Conservation (phyloP, 2,888 invertebrate species). For the Hermaeophaga mercurialis region DNA sequence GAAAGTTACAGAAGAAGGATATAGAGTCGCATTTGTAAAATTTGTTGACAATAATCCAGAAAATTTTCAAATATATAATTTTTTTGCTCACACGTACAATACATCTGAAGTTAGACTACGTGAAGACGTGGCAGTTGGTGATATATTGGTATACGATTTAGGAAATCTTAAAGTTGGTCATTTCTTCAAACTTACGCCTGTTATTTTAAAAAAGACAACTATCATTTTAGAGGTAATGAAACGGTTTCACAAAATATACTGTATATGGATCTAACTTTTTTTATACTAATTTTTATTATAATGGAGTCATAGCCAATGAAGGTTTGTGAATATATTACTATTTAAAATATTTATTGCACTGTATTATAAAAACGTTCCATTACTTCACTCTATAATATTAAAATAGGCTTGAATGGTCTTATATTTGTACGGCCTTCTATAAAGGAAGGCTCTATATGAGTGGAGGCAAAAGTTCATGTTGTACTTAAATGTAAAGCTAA, state of each 20-base stretch:
- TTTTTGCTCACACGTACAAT: slow-evolving; percentile 57
- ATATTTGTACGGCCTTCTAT: too few relatives aligned
- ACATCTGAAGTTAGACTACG: slow-evolving; percentile 58
- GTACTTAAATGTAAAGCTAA: too few relatives aligned
- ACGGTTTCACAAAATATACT: not conserved
- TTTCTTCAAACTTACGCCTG: slow-evolving; percentile 57
- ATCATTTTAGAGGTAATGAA: slow-evolving; percentile 56
- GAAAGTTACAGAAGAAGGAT: slow-evolving; percentile 56
- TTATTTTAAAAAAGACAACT: slow-evolving; percentile 55
- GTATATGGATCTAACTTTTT: too few relatives aligned
- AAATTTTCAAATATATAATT: slow-evolving; percentile 51
- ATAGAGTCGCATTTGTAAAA: slow-evolving; percentile 58
- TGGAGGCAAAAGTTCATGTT: too few relatives aligned
- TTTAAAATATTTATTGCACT: too few relatives aligned
- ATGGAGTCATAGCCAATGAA: too few relatives aligned
- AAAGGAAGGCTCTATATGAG: too few relatives aligned
- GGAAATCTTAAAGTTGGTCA: slow-evolving; percentile 54
- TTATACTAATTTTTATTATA: too few relatives aligned
- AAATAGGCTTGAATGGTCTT: too few relatives aligned
- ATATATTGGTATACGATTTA: slow-evolving; percentile 59
- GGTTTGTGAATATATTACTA: too few relatives aligned
- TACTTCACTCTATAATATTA: too few relatives aligned
- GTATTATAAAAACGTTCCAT: too few relatives aligned
- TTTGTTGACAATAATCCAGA: slow-evolving; percentile 39
- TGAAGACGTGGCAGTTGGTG: slow-evolving; percentile 57